Conservation (phyloP, 2,888 invertebrate genomes). For the Drosophila meridiana region DNA sequence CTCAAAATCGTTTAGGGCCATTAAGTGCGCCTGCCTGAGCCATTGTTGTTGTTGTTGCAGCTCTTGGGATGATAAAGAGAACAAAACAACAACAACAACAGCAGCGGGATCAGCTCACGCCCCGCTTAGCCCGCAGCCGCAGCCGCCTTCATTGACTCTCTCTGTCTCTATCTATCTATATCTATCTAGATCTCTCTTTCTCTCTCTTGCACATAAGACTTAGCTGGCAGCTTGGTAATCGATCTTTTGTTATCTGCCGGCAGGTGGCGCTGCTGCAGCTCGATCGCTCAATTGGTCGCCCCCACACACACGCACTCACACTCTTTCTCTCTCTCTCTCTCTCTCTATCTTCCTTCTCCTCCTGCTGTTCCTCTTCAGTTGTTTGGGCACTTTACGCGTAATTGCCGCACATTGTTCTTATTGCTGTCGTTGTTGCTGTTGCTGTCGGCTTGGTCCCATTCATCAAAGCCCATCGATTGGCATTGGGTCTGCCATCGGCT, state of each 20-base stretch:
- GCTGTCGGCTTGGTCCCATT: conserved; percentile 55
- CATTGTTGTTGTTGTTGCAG: conserved; percentile 18
- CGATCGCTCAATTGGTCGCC: conserved; percentile 40
- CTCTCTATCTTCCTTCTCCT: neutral
- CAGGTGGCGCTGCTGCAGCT: conserved; percentile 49
- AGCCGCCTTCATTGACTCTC: neutral
- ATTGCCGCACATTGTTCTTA: conserved; percentile 65
- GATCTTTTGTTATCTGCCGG: conserved; percentile 29
- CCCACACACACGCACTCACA: conserved; percentile 17
- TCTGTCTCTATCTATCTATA: neutral
- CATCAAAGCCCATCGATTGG: conserved; percentile 69
- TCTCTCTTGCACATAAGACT: conserved; percentile 1
- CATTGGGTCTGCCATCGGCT: conserved; percentile 34
- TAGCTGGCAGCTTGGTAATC: conserved; percentile 36
- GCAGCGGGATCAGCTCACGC: conserved; percentile 45
- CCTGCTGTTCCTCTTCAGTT: conserved; percentile 26
- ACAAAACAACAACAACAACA: conserved; percentile 5
- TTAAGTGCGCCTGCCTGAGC: conserved; percentile 48
- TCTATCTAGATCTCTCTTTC: neutral
- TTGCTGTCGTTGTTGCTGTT: conserved; percentile 22
- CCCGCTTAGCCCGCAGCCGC: conserved; percentile 13
- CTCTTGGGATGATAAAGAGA: conserved; percentile 4
- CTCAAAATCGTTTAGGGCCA: conserved; percentile 56
- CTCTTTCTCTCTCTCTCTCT: neutral
- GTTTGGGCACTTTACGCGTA: conserved; percentile 69